Evolutionary conservation across 2,888 invertebrate genomes (phyloP).

Genomic region (Sericinus montela): DNA sequence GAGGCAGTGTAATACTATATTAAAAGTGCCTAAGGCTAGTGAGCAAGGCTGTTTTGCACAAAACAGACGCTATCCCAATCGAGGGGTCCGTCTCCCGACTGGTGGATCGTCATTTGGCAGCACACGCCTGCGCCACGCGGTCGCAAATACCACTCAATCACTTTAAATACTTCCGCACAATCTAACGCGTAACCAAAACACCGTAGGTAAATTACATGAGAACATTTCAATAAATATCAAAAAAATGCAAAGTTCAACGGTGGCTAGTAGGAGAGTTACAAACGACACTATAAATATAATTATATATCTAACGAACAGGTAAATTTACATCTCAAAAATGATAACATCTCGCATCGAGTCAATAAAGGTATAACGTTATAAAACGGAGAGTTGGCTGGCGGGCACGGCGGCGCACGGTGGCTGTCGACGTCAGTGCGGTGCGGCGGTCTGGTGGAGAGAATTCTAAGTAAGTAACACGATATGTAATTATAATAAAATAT

Average conservation of each 20-base stretch:
- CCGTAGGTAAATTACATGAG: conserved; percentile 32
- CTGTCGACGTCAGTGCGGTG: conserved; percentile 30
- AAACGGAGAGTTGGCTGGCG: conserved; percentile 40
- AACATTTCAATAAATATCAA: conserved; percentile 67
- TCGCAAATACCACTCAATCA: conserved; percentile 14
- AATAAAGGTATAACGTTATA: conserved; percentile 55
- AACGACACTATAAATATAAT: conserved; percentile 67
- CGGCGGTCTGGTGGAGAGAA: conserved; percentile 18
- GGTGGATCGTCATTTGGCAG: background rate
- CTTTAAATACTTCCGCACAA: too few species aligned
- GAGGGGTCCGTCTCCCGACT: background rate
- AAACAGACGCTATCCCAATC: background rate
- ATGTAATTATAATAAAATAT: too few species aligned
- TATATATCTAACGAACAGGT: conserved; percentile 62
- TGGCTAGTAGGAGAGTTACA: conserved; percentile 66
- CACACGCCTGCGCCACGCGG: background rate
- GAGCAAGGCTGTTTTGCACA: background rate
- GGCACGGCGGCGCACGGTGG: conserved; percentile 18
- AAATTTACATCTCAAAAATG: conserved; percentile 76
- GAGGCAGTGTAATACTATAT: background rate
- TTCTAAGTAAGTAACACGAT: too few species aligned
- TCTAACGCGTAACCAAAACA: conserved; percentile 31
- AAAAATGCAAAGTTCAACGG: conserved; percentile 65
- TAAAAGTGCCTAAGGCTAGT: conserved; percentile 1
- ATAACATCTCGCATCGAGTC: conserved; percentile 61